Conservation (phyloP, 2,113 vertebrate genomes). For the Muntiacus muntjak region DNA sequence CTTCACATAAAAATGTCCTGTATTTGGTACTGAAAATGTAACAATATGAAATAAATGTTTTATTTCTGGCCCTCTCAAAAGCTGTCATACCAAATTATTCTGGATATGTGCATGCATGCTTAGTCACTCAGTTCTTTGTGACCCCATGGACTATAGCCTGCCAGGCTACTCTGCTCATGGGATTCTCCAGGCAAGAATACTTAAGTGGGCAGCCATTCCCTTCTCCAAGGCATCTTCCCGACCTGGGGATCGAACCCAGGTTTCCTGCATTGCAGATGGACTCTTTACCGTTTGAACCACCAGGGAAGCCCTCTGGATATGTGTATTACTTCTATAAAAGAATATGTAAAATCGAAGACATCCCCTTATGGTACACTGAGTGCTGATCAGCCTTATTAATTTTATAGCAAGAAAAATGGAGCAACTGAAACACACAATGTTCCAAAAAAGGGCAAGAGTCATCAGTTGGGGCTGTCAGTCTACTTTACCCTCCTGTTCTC, state of each 20-base stretch:
- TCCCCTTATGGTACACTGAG: neutral
- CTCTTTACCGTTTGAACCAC: neutral
- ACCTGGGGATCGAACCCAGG: neutral
- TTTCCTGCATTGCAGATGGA: neutral
- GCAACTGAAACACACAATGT: neutral
- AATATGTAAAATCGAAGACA: neutral
- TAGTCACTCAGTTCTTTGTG: neutral
- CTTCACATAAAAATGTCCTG: neutral
- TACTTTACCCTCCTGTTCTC: neutral
- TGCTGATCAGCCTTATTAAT: neutral
- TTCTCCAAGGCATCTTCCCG: neutral
- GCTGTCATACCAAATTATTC: neutral
- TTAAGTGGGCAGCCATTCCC: neutral
- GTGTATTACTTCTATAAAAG: neutral
- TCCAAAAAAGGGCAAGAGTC: slow-evolving; percentile 50
- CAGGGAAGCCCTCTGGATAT: neutral
- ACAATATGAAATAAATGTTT: neutral
- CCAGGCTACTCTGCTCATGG: neutral
- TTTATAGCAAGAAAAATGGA: slow-evolving; percentile 45
- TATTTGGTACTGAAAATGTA: neutral
- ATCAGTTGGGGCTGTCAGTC: slow-evolving; percentile 40
- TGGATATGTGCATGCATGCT: neutral
- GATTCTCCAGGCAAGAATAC: neutral
- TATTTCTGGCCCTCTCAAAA: neutral
- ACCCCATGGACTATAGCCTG: neutral